phyloP scores from a whole-genome alignment of 92 coral and sea anemone genomes.

The Parazoanthus darwini region DNA sequence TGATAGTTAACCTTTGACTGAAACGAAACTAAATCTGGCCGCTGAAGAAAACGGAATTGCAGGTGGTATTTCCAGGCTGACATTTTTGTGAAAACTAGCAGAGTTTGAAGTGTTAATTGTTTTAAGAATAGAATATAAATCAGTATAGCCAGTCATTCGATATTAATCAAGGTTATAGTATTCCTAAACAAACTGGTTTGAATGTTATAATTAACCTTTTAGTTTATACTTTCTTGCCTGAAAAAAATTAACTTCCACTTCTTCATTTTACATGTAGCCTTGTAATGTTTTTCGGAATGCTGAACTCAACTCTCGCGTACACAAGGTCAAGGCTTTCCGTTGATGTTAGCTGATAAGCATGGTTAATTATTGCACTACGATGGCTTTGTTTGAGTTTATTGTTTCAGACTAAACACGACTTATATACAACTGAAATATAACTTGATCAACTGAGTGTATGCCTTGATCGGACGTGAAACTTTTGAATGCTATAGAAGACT shows the following conservation, averaged over 20 bases:
- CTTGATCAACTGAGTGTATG: too few species aligned
- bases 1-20: background rate
- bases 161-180: slow-evolving; percentile 1
- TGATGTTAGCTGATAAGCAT: too few species aligned
- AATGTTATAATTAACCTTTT: background rate
- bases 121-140: background rate
- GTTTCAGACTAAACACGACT: too few species aligned
- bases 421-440: too few species aligned
- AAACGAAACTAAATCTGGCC: background rate
- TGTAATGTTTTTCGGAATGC: too few species aligned
- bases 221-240: background rate
- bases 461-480: too few species aligned
- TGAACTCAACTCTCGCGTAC: too few species aligned
- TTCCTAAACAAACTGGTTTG: background rate
- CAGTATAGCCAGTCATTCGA: background rate
- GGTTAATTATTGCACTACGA: too few species aligned
- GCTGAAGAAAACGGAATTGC: background rate
- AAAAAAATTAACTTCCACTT: background rate
- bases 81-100: background rate
- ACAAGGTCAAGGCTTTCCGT: too few species aligned
- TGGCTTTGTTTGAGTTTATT: too few species aligned
- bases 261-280: too few species aligned
- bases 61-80: background rate
- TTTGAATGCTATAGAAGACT: too few species aligned
- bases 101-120: background rate